These are phyloP conservation scores for Rhea pennata DNA, from an alignment of 2,113 vertebrate species.

Conservation along the genomic window DNA sequence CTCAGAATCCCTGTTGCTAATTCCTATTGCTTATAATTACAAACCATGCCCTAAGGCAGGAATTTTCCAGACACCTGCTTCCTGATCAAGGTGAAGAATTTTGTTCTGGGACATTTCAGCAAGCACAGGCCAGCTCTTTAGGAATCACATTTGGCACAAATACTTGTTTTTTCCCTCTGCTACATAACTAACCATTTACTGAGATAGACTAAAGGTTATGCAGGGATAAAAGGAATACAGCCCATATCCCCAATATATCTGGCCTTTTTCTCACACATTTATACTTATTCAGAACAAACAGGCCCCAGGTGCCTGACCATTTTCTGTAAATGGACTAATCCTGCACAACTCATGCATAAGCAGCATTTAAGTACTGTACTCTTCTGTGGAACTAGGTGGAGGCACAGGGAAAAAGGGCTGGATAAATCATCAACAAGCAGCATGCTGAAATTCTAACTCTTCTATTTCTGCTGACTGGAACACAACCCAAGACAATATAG, in stretches of 20 bases:
- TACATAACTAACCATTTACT: background rate
- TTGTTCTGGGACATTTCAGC: conserved; percentile 7
- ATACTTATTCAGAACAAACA: background rate
- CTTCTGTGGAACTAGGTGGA: background rate
- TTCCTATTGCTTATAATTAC: background rate
- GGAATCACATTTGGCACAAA: conserved; percentile 42
- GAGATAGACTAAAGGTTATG: conserved; percentile 41
- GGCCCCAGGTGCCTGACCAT: background rate
- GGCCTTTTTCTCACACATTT: background rate
- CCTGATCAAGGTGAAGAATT: conserved; percentile 42
- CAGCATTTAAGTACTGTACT: background rate
- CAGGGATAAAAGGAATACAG: background rate
- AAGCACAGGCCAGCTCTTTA: conserved; percentile 9
- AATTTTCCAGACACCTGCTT: conserved; percentile 46
- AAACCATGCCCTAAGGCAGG: background rate
- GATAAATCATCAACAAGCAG: background rate
- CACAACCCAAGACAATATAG: background rate
- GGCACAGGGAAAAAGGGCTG: background rate
- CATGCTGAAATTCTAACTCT: background rate
- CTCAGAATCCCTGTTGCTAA: background rate
- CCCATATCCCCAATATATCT: background rate
- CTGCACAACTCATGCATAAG: background rate
- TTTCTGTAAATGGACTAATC: background rate
- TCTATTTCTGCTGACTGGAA: background rate
- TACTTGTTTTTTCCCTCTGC: conserved; percentile 55